Percentiles rank a stretch among this genome's conserved stretches.
These are phyloP conservation scores for Heteromurus nitidus DNA, from an alignment of 2,888 invertebrate species.

Conservation along the genomic window DNA sequence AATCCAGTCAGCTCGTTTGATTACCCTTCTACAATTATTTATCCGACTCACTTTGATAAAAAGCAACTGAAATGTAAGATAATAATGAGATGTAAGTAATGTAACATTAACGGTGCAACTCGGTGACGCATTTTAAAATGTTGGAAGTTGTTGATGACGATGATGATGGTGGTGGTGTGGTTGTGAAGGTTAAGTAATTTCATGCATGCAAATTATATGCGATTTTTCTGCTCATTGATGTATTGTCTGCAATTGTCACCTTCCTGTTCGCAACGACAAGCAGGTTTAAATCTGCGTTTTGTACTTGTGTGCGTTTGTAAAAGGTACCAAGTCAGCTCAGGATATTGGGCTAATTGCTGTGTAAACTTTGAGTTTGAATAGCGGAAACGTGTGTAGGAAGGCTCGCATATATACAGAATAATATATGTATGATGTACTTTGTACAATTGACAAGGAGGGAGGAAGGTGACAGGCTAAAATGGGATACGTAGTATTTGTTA, in stretches of 20 bases:
- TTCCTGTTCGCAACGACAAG: conserved; percentile 33
- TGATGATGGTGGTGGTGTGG: conserved; percentile 24
- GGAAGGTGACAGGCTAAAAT: neutral
- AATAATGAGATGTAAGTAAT: no score
- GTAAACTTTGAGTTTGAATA: conserved; percentile 4
- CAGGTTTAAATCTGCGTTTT: neutral
- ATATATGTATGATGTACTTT: no score
- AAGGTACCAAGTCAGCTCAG: no score
- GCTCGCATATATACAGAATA: neutral
- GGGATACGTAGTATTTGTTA: conserved; percentile 18
- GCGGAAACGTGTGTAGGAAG: neutral
- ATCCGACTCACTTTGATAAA: neutral
- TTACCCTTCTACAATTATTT: neutral
- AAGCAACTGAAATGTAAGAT: no score
- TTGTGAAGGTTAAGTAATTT: conserved; percentile 58
- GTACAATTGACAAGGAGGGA: no score
- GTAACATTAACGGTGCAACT: no score
- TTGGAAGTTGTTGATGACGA: conserved; percentile 17
- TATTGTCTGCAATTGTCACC: conserved; percentile 40
- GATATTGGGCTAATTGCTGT: conserved; percentile 16
- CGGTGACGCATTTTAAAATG: neutral
- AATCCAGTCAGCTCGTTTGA: neutral
- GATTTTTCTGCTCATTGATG: conserved; percentile 7
- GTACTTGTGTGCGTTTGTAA: neutral
- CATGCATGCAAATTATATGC: conserved; percentile 49